Evolutionary conservation across 2,113 vertebrate genomes (phyloP), one percentile per base, ranked within the genome.

Genomic region (Indri indri): DNA sequence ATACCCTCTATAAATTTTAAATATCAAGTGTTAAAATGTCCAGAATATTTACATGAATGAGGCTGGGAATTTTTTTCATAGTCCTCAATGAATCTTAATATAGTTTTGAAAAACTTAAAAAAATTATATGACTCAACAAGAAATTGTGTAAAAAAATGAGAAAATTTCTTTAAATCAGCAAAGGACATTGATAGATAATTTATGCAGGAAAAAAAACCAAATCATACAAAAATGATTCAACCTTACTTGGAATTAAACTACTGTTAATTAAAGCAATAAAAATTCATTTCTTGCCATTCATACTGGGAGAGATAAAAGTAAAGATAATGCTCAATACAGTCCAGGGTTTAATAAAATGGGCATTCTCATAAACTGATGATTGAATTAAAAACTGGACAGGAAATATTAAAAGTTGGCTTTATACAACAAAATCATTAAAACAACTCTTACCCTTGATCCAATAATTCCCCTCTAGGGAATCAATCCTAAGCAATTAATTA

Each of bases 41-140:
- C 42, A 92, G 30, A 95, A 73, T 90, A 81, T 93, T 82, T 93
- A 42, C 10, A 13, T 77, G 32, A 96, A 77, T 77, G 30, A 65
- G n/a, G 14, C 25, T 82, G 47, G 11, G 13, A 70, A 68, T 10
- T 40, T 34, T 93, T 93, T 85, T 73, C 23, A 71, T 85, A 94
- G 59, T 92, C 5, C 6, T 37, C 32, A 91, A 27, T 65, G 81
- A 88, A 85, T 88, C 4, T 32, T 71, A 90, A 88, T 13, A 23
- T 42, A n/a, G 54, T 81, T 95, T 70, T 22, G n/a, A 50, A 94
- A 61, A 89, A 12, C 5, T 57, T 57, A 63, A 93, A 93, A 70
- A 71, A 54, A 47, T 80, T 91, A 2, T 66, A 3, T 94, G 61
- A 94, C 25, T 42, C 57, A 91, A 80, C 0, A 85, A 86, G 61